Evolutionary conservation across 2,888 invertebrate genomes (phyloP).

Genomic region (Athalia rosae): DNA sequence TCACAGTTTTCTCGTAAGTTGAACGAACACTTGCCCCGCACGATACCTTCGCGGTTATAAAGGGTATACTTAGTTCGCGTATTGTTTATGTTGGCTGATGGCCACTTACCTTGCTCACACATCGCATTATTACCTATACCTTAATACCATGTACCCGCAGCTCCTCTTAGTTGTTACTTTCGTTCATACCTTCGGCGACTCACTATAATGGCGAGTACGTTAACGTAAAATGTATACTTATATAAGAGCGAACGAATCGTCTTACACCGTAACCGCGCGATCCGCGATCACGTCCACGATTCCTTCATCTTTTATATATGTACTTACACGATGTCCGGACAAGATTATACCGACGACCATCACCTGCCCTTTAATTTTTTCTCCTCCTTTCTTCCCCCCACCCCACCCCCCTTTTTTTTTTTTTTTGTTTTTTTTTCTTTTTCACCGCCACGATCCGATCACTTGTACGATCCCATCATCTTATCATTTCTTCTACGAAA

Average conservation of each 20-base stretch:
- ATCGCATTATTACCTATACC: constrained; percentile 64
- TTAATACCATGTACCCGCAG: background rate
- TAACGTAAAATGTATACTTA: constrained; percentile 74
- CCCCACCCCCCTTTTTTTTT: no score
- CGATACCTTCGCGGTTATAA: constrained; percentile 38
- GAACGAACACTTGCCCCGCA: constrained; percentile 29
- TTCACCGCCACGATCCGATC: constrained; percentile 29
- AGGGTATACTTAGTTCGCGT: constrained; percentile 71
- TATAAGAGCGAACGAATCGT: constrained; percentile 26
- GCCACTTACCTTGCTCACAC: constrained; percentile 73
- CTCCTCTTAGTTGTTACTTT: constrained; percentile 33
- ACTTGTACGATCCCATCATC: background rate
- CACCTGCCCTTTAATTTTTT: background rate
- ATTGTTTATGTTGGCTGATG: constrained; percentile 74
- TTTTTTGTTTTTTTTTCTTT: constrained; percentile 46
- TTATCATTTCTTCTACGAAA: constrained; percentile 4
- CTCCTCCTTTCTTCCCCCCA: background rate
- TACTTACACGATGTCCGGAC: background rate
- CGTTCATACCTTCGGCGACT: constrained; percentile 54
- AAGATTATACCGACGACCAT: constrained; percentile 9
- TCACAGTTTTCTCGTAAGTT: background rate
- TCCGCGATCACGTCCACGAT: constrained; percentile 46
- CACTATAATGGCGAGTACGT: constrained; percentile 73
- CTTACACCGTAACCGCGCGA: constrained; percentile 54
- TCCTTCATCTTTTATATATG: background rate